phyloP scores from a whole-genome alignment of 2,888 invertebrate genomes.

The Carpatolechia fugitivella region DNA sequence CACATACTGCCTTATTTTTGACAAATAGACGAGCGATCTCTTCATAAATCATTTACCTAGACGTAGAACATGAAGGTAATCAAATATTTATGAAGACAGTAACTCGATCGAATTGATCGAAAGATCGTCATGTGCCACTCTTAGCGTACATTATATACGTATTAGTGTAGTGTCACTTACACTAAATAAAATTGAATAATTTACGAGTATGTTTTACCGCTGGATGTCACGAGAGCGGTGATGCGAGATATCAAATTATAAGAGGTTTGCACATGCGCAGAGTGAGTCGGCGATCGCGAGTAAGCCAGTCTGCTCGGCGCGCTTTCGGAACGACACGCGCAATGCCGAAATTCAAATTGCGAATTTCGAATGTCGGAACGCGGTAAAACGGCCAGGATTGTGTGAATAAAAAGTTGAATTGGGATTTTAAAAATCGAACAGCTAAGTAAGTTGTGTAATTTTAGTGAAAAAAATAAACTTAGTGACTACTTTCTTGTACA shows the following conservation, averaged over 20 bases:
- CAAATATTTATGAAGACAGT: too few relatives aligned
- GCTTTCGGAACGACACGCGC: slow-evolving; percentile 54
- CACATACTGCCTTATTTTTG: background rate
- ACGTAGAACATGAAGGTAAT: slow-evolving; percentile 24
- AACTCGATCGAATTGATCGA: too few relatives aligned
- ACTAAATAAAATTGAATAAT: slow-evolving; percentile 73
- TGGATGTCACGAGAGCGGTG: slow-evolving; percentile 70
- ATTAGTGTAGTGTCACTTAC: too few relatives aligned
- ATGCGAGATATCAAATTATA: slow-evolving; percentile 74
- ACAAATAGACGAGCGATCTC: background rate
- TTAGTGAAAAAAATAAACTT: background rate
- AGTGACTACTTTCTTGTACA: background rate
- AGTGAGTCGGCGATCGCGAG: slow-evolving; percentile 37
- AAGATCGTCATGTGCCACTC: too few relatives aligned
- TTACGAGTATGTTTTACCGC: slow-evolving; percentile 69
- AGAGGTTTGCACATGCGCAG: slow-evolving; percentile 70
- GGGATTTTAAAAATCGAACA: slow-evolving; percentile 11
- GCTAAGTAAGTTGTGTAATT: background rate
- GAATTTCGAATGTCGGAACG: slow-evolving; percentile 50
- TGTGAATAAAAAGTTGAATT: slow-evolving; percentile 24
- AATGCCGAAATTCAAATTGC: slow-evolving; percentile 42
- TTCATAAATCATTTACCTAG: background rate
- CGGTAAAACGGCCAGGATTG: slow-evolving; percentile 24
- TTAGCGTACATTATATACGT: too few relatives aligned
- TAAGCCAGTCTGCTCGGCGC: slow-evolving; percentile 65